Percentiles rank a stretch among this genome's conserved stretches.
These are phyloP conservation scores for Scomber japonicus DNA, from an alignment of 2,113 vertebrate genomes.

Conservation along the genomic window DNA sequence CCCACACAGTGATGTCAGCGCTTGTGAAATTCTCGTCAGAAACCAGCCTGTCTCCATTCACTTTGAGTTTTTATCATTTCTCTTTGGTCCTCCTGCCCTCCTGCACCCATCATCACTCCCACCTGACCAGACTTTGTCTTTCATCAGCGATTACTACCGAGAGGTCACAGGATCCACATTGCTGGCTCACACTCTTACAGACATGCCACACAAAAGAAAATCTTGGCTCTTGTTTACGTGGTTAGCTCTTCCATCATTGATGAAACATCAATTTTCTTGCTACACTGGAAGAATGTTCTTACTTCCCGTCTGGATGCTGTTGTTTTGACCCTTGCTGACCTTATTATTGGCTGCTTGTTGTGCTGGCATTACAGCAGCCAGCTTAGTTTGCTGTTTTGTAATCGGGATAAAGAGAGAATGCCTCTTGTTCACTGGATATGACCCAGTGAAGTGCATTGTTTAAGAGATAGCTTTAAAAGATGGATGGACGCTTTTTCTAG, in stretches of 20 bases:
- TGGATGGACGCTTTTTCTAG: too few species aligned
- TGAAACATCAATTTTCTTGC: conserved; percentile 62
- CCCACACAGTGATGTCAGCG: conserved; percentile 73
- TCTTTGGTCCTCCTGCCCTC: conserved; percentile 1
- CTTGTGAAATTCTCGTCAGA: conserved; percentile 62
- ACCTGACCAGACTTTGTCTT: conserved; percentile 45
- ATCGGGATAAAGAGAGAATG: conserved; percentile 35
- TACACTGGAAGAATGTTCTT: conserved; percentile 49
- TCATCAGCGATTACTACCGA: conserved; percentile 35
- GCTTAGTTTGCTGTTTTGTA: conserved; percentile 40
- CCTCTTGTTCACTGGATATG: background rate
- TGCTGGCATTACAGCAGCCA: conserved; percentile 12
- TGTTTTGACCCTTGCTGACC: conserved; percentile 61
- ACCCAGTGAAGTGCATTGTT: conserved; percentile 1
- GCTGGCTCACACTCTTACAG: conserved; percentile 17
- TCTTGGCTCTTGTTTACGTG: conserved; percentile 39
- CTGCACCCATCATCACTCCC: conserved; percentile 9
- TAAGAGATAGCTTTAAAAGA: background rate
- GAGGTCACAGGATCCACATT: background rate
- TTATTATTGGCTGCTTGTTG: conserved; percentile 44
- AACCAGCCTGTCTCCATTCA: conserved; percentile 35
- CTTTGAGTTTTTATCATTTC: conserved; percentile 26
- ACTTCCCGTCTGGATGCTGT: conserved; percentile 49
- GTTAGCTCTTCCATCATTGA: conserved; percentile 55
- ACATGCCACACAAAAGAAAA: background rate